Evolutionary conservation across 2,797 vertebrate species (phyloP).

Genomic region (Poliocrania exsul): DNA sequence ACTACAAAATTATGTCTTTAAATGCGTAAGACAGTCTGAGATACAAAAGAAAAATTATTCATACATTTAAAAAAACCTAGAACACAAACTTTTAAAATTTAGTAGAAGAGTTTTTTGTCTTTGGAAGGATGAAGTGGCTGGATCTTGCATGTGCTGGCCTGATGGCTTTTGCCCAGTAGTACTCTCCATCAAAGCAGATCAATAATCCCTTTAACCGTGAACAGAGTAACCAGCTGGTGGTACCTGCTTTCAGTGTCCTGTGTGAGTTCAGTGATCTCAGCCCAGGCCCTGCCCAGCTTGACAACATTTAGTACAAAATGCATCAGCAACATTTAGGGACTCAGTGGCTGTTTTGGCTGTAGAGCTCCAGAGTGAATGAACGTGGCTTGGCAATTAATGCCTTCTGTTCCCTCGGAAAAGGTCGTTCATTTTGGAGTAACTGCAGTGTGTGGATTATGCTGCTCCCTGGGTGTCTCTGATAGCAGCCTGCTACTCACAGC

Average conservation of each 20-base stretch:
- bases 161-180: neutral
- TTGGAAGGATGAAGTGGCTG: neutral
- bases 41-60: neutral
- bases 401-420: neutral
- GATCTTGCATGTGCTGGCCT: neutral
- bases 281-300: neutral
- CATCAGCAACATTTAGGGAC: neutral
- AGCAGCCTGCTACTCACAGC: neutral
- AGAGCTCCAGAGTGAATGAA: neutral
- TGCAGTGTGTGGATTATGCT: neutral
- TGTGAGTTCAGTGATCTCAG: neutral
- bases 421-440: neutral
- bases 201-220: neutral
- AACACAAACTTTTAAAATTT: neutral
- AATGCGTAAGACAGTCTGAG: neutral
- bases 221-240: neutral
- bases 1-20: neutral
- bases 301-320: neutral
- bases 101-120: neutral
- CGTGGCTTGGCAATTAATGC: neutral
- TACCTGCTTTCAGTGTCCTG: neutral
- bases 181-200: neutral
- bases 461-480: neutral
- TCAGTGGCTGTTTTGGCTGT: neutral
- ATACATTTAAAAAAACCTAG: accelerated